Base-by-base conservation (phyloP, 2,797 vertebrate genomes). In the Champsocephalus gunnari region DNA sequence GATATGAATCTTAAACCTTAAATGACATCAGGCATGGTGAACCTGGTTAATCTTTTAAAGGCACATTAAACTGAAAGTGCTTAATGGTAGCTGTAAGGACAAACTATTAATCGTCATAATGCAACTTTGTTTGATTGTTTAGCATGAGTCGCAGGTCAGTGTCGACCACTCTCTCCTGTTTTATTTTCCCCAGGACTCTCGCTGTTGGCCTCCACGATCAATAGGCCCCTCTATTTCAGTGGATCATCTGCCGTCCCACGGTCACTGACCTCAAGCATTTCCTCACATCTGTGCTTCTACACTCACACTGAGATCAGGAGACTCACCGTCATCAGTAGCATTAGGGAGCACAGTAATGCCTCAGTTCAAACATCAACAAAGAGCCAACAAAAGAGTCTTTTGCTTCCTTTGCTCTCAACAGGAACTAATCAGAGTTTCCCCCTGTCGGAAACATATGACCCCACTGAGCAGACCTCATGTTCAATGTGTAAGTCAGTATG, bases 231-330 rank as follows among this genome's bases (percentile, higher is more conserved):
- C 75, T 93, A 87, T 93, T 85, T 83, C 80, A 66, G 78, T 54
- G 68, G 75, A 70, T 75, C 73, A 73, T 84, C 72, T 68, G 71
- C 68, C 47, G 16, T 88, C 88, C 83, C 79, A 86, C 67, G 64
- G 84, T 84, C 79, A 70, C 53, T 89, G 89, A 90, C 89, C 89
- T 92, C 86, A 87, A 88, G 82, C 86, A 88, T 90, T 91, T 94
- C 89, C 88, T 88, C 87, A 92, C 87, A 93, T 92, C 86, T 88
- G 87, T 85, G 85, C 86, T 62, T 82, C 83, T 81, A 10, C 66
- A 17, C 80, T 88, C 90, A 89, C 79, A 90, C 83, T 85, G 77
- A 65, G 87, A 93, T 92, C 90, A 93, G 91, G 87, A 92, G 92
- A 92, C 87, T 77, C 79, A 53, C 59, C 75, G 62, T 90, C 90